Evolutionary conservation across 2,113 vertebrate species (phyloP).

Genomic region (Chionis minor): DNA sequence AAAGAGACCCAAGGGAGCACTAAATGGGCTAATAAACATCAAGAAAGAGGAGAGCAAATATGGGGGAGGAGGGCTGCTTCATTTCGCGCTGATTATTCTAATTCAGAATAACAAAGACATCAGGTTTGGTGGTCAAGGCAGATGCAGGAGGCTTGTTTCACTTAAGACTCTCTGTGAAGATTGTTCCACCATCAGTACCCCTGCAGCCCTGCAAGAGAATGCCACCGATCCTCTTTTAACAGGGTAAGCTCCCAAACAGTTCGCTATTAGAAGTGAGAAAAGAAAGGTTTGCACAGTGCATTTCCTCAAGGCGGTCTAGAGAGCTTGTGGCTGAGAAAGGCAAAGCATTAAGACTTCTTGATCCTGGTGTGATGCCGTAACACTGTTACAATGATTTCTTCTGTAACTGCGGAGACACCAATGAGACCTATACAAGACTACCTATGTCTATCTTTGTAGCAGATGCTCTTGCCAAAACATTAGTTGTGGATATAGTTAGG

Average conservation of each 20-base stretch:
- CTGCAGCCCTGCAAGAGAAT: neutral
- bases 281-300: neutral
- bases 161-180: neutral
- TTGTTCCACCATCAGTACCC: neutral
- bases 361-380: neutral
- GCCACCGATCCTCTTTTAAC: neutral
- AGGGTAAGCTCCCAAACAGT: neutral
- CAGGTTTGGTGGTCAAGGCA: neutral
- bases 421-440: neutral
- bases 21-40: slow-evolving; percentile 41
- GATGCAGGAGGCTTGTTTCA: neutral
- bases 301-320: neutral
- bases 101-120: slow-evolving; percentile 11
- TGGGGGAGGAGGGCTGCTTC: neutral
- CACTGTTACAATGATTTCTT: neutral
- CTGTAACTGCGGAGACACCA: neutral
- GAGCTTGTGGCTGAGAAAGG: neutral
- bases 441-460: neutral
- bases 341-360: neutral
- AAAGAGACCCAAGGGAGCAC: slow-evolving; percentile 8
- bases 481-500: neutral
- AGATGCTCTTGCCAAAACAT: neutral
- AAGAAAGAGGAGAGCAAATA: slow-evolving; percentile 29
- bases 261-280: neutral
- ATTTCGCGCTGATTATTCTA: slow-evolving; percentile 7